Evolutionary conservation across 2,888 invertebrate genomes (phyloP), one percentile per base, ranked within the genome.

Genomic region (Drosophila kuntzei): DNA sequence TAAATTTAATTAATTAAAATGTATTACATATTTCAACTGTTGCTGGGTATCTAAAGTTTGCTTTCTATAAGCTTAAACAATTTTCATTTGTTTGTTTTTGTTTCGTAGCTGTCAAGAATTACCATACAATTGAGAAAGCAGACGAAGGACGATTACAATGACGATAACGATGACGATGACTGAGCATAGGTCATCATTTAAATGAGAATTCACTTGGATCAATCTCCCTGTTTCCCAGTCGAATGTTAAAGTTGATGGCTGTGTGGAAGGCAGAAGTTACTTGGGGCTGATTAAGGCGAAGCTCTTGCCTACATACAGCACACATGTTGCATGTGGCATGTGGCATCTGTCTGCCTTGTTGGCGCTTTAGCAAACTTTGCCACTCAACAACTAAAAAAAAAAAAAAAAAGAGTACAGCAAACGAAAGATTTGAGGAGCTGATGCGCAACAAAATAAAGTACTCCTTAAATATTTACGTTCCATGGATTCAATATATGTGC

Each of bases 391-490:
- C 62, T 55, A 47, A 36, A 41, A 44, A 61, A 53, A 72, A 51
- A 57, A 25, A 57, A 44, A 67, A 50, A 18, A 8, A 44, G 11
- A n/a, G 71, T 59, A 66, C 36, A 64, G 71, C 71, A 67, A 72
- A 69, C 57, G 66, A 69, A 68, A 74, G 80, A 86, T 74, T 72
- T 85, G 68, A 67, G 76, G 61, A 76, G 72, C 66, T 66, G 68
- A 69, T 60, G 69, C 66, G 63, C 68, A 77, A 70, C 69, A 76
- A 78, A 76, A 86, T 86, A 79, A 85, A 83, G 83, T 86, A 86
- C 83, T 83, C 64, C 76, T 83, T 83, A 83, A 83, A 83, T 83
- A 83, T 83, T 83, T 80, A 81, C 85, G 71, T 79, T 78, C 66
- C 71, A 65, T 65, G 87, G 79, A 71, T 78, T 75, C 81, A 84